Conservation (phyloP, 2,113 vertebrate genomes). For the Odobenus rosmarus region DNA sequence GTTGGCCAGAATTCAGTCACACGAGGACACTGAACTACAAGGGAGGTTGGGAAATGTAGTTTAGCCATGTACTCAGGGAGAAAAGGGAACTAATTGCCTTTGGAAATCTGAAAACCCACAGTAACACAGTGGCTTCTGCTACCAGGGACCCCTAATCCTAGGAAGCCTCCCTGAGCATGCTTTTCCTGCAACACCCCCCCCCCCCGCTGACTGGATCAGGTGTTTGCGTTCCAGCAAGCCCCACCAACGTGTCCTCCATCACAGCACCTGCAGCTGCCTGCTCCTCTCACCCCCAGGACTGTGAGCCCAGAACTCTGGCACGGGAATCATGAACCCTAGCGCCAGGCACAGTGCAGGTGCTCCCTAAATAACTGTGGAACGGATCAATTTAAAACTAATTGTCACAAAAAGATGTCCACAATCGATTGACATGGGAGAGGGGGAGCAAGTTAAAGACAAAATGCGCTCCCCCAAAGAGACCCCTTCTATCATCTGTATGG, state of each 20-base stretch:
- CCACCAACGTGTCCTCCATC: not conserved
- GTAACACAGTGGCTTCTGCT: not conserved
- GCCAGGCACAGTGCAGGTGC: not conserved
- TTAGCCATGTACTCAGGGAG: not conserved
- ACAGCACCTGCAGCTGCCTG: not conserved
- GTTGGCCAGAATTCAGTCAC: not conserved
- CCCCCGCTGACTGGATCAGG: not conserved
- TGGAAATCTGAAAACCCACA: not conserved
- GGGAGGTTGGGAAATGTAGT: conserved; percentile 16
- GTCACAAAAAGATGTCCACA: not conserved
- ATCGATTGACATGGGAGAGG: not conserved
- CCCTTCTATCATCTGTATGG: not conserved
- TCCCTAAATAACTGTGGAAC: not conserved
- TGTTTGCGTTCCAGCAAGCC: not conserved
- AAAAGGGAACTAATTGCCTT: not conserved
- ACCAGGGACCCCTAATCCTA: too few species aligned
- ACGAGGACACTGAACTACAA: not conserved
- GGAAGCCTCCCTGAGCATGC: not conserved
- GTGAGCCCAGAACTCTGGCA: not conserved
- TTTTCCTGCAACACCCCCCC: too few species aligned
- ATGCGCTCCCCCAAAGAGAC: not conserved
- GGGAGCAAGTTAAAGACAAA: not conserved
- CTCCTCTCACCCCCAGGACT: not conserved
- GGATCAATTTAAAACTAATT: not conserved
- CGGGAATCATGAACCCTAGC: not conserved